Evolutionary conservation across 2,797 vertebrate genomes (phyloP), one percentile per base, ranked within the genome.

Genomic region (Merluccius polli): DNA sequence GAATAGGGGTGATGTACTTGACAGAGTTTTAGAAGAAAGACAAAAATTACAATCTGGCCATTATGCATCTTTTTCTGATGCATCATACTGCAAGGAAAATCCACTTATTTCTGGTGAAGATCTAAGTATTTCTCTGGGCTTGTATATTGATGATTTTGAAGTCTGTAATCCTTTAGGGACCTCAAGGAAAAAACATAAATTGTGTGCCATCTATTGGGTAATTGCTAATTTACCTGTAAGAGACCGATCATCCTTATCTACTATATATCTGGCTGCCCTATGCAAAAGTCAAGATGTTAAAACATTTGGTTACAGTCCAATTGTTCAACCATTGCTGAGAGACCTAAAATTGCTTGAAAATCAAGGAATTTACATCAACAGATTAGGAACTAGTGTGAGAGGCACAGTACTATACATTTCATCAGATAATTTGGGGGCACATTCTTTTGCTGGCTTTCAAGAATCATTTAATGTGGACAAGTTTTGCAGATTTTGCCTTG

Each of bases 141-240:
- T n/a, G n/a, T n/a, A n/a, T n/a, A n/a, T n/a, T 65, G 74, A 83
- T 52, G 75, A 81, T 29, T 73, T 48, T 59, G 77, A 79, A 33
- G n/a, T 65, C 5, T 78, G 67, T 68, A 75, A 78, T 35, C 73
- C 71, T 24, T 72, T 81, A n/a, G 76, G 78, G 10, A 78, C 69
- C 2, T 78, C 77, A 13, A 48, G 35, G n/a, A 73, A 79, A 52
- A 79, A 72, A 12, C 33, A 82, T 13, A 81, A 84, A 71, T 38
- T 79, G 48, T 84, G 79, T 79, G 76, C 75, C 36, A 70, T 80
- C 1, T 80, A 78, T 59, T 84, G 76, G 76, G 31, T 82, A 5
- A 70, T 80, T 11, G 30, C 78, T 69, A 80, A 78, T 59, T 69
- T 76, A 13, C 80, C 78, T 24, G 13, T 52, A 48, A 24, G 15